Evolutionary conservation across 2,888 invertebrate genomes (phyloP).

Genomic region (Idaea aversata): DNA sequence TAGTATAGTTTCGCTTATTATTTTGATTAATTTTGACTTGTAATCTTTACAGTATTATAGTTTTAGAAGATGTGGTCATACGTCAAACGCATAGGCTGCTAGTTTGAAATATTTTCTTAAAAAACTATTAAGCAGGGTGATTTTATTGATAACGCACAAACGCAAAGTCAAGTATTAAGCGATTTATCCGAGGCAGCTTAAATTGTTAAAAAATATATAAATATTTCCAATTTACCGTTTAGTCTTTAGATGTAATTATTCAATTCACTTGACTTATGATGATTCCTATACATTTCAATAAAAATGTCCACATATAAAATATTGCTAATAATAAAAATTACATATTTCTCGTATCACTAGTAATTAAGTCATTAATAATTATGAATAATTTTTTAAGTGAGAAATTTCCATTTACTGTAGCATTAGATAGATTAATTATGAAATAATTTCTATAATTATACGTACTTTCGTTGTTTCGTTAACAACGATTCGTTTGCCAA

Average conservation of each 20-base stretch:
- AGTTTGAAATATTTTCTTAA: slow-evolving; percentile 25
- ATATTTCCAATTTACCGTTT: slow-evolving; percentile 7
- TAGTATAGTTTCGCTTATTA: slow-evolving; percentile 43
- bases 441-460: slow-evolving; percentile 11
- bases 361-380: neutral
- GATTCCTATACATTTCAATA: slow-evolving; percentile 1
- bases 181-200: slow-evolving; percentile 36
- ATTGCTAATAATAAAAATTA: neutral
- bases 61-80: slow-evolving; percentile 29
- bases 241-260: slow-evolving; percentile 8
- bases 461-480: slow-evolving; percentile 9
- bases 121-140: slow-evolving; percentile 59
- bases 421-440: slow-evolving; percentile 25
- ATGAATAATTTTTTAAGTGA: neutral
- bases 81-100: slow-evolving; percentile 28
- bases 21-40: slow-evolving; percentile 28
- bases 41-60: slow-evolving; percentile 31
- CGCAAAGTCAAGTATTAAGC: slow-evolving; percentile 31
- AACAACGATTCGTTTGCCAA: slow-evolving; percentile 16
- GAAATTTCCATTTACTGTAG: slow-evolving; percentile 21
- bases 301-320: neutral
- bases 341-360: neutral
- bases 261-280: slow-evolving; percentile 7
- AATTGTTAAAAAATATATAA: slow-evolving; percentile 13
- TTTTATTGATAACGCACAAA: slow-evolving; percentile 62